Base-by-base conservation (phyloP, 2,113 vertebrate genomes). In the Forbesichthys agassizii region DNA sequence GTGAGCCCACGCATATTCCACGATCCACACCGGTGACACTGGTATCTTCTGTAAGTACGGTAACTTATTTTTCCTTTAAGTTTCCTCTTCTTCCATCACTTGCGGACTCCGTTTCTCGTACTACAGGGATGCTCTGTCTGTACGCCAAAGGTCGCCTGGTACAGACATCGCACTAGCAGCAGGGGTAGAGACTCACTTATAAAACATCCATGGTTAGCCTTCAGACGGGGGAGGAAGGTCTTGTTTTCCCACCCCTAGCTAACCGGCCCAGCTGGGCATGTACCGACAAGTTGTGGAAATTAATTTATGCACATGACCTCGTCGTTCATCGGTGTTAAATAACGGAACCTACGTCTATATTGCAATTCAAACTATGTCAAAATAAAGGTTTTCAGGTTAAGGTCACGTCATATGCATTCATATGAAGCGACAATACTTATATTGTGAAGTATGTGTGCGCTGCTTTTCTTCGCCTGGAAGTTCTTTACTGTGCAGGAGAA, bases 1-100 rank as follows among this genome's bases (percentile, higher is more conserved):
- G 62, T 87, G 84, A 27, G 74, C 82, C 90, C 91, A 92, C 9
- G 89, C 74, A 1, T 88, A 77, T 77, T 93, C 91, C 33, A 91
- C 85, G 14, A 92, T 90, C 92, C 90, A 90, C 59, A 86, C 54
- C 1, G 89, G 72, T 5, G 90, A 52, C 64, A 58, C 63, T 0
- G 77, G 51, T 46, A 68, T 72, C 0, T 13, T 65, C 10, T n/a
- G 69, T 1, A 53, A 12, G 61, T 16, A 16, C 16, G 16, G 16
- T 51, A 2, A 7, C 9, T 33, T 1, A 53, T 20, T 5, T 66
- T 66, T 51, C 9, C n/a, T n/a, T n/a, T n/a, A 18, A 3, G 18
- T 56, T n/a, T 18, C 0, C 20, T 56, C 54, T n/a, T 56, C 54
- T 9, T 20, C 16, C 16, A 18, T 56, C 16, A 20, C 20, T 56